These are phyloP conservation scores for Melanotaenia duboulayi DNA, from an alignment of 2,113 vertebrate species.

Conservation along the genomic window DNA sequence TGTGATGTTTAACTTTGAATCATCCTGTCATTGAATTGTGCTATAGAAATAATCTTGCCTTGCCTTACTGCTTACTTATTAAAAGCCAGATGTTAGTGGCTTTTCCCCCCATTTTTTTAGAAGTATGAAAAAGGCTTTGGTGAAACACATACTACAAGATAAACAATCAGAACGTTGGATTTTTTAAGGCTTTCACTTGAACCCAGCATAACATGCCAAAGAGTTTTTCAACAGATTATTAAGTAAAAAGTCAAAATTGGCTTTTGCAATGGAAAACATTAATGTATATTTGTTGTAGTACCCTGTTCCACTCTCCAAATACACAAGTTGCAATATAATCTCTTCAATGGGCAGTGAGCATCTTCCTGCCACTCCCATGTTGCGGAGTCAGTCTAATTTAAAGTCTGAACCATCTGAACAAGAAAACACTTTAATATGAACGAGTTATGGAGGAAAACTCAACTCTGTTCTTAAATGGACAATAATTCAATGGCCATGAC, in stretches of 20 bases:
- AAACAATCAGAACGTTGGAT: background rate
- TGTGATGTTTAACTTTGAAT: too few species aligned
- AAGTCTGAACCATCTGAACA: conserved; percentile 42
- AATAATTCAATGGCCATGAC: conserved; percentile 77
- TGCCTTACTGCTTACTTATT: too few species aligned
- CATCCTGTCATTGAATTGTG: too few species aligned
- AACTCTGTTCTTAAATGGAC: conserved; percentile 72
- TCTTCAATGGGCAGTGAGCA: background rate
- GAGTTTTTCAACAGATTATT: background rate
- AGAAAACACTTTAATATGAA: conserved; percentile 41
- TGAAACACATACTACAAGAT: background rate
- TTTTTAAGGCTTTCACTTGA: background rate
- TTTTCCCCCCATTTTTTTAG: too few species aligned
- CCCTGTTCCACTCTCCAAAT: conserved; percentile 12
- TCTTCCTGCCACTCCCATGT: conserved; percentile 23
- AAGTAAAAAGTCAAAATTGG: background rate
- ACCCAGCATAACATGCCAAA: background rate
- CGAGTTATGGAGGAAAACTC: conserved; percentile 61
- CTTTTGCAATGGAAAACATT: background rate
- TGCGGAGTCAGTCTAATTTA: conserved; percentile 46
- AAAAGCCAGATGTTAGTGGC: too few species aligned
- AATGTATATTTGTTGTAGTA: conserved; percentile 2
- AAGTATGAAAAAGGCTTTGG: too few species aligned
- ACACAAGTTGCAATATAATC: conserved; percentile 3
- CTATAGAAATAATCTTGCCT: too few species aligned